Conservation (phyloP, 1,140 invertebrate genomes). For the Lucilia sericata region DNA sequence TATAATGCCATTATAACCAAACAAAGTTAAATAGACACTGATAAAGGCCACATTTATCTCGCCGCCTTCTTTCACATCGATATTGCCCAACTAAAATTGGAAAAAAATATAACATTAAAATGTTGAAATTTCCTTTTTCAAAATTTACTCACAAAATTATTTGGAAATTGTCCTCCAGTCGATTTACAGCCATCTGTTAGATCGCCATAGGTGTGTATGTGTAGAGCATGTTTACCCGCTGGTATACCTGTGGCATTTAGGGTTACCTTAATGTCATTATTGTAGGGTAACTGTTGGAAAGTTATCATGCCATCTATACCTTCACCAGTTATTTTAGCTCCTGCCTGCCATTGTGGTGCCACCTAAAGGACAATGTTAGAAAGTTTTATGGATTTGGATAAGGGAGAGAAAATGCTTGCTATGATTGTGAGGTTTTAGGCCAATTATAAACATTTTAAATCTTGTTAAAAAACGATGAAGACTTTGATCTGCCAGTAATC, state of each 20-base stretch:
- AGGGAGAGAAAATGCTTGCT: too few species aligned
- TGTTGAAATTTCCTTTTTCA: too few species aligned
- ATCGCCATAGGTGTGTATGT: conserved; percentile 81
- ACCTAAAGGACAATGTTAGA: conserved; percentile 36
- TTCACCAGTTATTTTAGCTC: conserved; percentile 56
- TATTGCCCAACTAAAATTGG: conserved; percentile 61
- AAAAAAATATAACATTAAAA: too few species aligned
- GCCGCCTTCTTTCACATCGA: conserved; percentile 64
- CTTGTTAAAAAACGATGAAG: too few species aligned
- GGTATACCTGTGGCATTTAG: conserved; percentile 73
- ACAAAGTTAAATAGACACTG: conserved; percentile 60
- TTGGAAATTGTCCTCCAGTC: conserved; percentile 69
- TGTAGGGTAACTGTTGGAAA: conserved; percentile 62
- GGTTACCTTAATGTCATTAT: conserved; percentile 69
- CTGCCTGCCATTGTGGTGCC: conserved; percentile 60
- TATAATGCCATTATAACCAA: conserved; percentile 65
- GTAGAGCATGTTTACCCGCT: conserved; percentile 78
- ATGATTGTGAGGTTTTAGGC: not conserved
- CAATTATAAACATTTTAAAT: not conserved
- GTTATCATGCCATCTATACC: conserved; percentile 58
- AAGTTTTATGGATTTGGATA: not conserved
- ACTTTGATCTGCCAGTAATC: too few species aligned
- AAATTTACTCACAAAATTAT: conserved; percentile 62
- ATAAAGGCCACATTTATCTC: conserved; percentile 59
- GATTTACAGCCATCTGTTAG: conserved; percentile 73